A percentile compares a stretch with the other conserved stretches of the same genome.
These are phyloP conservation scores for Naja naja DNA, from an alignment of 2,113 vertebrate species.

Conservation along the genomic window DNA sequence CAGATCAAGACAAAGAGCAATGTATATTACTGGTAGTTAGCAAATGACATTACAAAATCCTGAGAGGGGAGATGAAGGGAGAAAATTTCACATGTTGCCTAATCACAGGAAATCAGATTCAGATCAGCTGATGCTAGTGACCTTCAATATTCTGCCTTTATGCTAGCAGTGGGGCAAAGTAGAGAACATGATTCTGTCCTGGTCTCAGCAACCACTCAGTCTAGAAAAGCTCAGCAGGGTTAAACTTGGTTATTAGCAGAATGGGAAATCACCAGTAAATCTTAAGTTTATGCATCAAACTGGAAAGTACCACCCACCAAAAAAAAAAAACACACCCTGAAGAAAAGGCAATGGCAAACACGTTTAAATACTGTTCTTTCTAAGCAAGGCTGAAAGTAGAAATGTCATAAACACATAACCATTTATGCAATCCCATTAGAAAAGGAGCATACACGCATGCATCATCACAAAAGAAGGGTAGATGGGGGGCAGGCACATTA, in stretches of 20 bases:
- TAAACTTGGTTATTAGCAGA: not conserved
- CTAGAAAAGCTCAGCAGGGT: not conserved
- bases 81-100: not conserved
- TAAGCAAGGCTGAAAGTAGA: not conserved
- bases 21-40: constrained; percentile 40
- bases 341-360: not conserved
- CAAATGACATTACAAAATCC: constrained; percentile 14
- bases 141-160: constrained; percentile 5
- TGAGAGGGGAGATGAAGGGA: constrained; percentile 11
- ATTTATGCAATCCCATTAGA: not conserved
- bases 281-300: not conserved
- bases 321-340: not conserved
- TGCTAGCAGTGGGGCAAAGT: constrained; percentile 4
- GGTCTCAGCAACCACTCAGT: not conserved
- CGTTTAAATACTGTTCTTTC: not conserved
- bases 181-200: not conserved
- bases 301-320: not conserved
- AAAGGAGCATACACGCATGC: not conserved
- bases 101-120: constrained; percentile 30
- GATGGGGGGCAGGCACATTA: not conserved
- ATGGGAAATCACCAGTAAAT: not conserved
- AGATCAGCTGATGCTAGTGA: constrained; percentile 5
- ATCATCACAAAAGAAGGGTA: not conserved
- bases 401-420: not conserved
- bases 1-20: constrained; percentile 44